These are phyloP conservation scores for Lordiphosa collinella DNA, from an alignment of 1,140 invertebrate species.

Conservation along the genomic window DNA sequence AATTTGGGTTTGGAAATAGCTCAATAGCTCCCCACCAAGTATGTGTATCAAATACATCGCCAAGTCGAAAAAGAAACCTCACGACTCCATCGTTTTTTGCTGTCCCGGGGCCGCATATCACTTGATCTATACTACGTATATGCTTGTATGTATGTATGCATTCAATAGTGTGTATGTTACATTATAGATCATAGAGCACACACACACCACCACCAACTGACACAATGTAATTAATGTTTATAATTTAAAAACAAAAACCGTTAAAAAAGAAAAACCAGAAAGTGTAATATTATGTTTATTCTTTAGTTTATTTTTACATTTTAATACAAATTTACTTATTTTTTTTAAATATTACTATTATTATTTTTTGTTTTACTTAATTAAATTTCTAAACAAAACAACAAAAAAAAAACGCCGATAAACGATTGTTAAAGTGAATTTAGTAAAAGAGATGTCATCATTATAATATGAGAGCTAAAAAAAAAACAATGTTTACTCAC, in stretches of 20 bases:
- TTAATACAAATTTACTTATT: conserved; percentile 44
- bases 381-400: conserved; percentile 25
- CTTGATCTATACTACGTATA: conserved; percentile 30
- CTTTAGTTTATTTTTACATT: conserved; percentile 65
- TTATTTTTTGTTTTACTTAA: conserved; percentile 14
- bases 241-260: conserved; percentile 45
- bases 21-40: too few species aligned
- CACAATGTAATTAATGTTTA: conserved; percentile 74
- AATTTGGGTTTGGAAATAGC: too few species aligned
- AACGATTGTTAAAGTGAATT: conserved; percentile 6
- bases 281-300: conserved; percentile 69
- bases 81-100: too few species aligned
- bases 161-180: conserved; percentile 15
- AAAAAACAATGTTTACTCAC: conserved; percentile 15
- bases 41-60: too few species aligned
- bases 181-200: conserved; percentile 25
- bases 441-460: background rate
- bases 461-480: background rate
- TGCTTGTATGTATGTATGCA: conserved; percentile 8
- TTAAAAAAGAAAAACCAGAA: background rate
- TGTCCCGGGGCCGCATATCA: conserved; percentile 31
- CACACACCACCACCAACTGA: conserved; percentile 10
- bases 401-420: background rate
- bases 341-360: conserved; percentile 23
- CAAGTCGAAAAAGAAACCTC: too few species aligned